Conservation (phyloP, 2,113 vertebrate species). For the Xenus cinereus region DNA sequence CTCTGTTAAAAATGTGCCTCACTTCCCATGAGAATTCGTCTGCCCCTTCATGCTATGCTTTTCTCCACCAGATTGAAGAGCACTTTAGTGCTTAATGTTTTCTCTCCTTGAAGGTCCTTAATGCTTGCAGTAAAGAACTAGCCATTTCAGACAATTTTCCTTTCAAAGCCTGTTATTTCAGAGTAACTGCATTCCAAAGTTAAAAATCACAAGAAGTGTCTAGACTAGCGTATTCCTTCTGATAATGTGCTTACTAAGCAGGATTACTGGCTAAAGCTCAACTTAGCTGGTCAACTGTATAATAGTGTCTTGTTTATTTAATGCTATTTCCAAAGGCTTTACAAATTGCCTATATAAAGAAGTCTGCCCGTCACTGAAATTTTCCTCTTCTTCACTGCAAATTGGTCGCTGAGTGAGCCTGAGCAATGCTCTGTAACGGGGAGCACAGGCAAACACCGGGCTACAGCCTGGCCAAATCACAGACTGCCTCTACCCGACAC, state of each 20-base stretch:
- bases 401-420: not conserved
- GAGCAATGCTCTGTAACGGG: not conserved
- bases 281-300: constrained; percentile 40
- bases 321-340: constrained; percentile 22
- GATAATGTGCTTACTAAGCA: constrained; percentile 23
- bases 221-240: constrained; percentile 26
- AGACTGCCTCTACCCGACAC: fast-evolving
- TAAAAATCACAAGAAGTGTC: constrained; percentile 52
- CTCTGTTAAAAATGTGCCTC: not conserved
- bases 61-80: not conserved
- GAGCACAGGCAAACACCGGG: fast-evolving
- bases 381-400: not conserved
- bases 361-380: not conserved
- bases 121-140: constrained; percentile 20
- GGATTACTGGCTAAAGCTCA: constrained; percentile 45
- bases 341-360: not conserved
- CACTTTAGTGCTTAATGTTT: not conserved
- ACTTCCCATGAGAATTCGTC: not conserved
- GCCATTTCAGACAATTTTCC: constrained; percentile 46
- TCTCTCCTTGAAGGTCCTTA: constrained; percentile 6
- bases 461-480: not conserved
- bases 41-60: not conserved
- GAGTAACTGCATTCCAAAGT: constrained; percentile 31
- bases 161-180: constrained; percentile 62
- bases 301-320: constrained; percentile 32